phyloP scores from a whole-genome alignment of 2,797 vertebrate species.

The Capromys pilorides region DNA sequence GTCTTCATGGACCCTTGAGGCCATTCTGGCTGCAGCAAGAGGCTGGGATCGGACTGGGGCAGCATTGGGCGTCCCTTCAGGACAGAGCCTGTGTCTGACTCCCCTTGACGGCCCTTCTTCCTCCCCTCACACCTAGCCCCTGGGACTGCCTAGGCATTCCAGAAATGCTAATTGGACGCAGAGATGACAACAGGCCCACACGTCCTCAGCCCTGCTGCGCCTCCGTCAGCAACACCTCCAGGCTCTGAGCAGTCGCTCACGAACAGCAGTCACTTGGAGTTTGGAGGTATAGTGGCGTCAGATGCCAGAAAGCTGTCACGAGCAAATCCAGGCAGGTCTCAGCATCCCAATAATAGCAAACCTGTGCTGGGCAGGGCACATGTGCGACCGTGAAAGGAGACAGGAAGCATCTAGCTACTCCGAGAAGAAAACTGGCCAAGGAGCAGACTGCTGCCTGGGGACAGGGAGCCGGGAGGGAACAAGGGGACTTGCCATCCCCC shows the following conservation, averaged over 20 bases:
- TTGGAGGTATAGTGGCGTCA: background rate
- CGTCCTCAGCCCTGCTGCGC: background rate
- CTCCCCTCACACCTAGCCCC: background rate
- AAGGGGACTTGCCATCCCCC: background rate
- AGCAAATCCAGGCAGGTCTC: background rate
- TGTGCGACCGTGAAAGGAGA: background rate
- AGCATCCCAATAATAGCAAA: background rate
- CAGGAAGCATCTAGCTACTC: background rate
- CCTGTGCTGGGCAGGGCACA: background rate
- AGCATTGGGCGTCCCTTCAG: background rate
- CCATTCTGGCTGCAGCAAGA: background rate
- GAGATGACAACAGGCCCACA: background rate
- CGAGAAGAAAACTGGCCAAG: background rate
- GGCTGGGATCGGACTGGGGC: background rate
- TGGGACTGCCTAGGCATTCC: background rate
- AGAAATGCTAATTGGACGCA: background rate
- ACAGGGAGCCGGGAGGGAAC: rapidly evolving
- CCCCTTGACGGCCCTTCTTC: background rate
- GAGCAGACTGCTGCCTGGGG: background rate
- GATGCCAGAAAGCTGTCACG: background rate
- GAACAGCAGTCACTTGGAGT: background rate
- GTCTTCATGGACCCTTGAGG: background rate
- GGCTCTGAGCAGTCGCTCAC: background rate
- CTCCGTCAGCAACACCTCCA: background rate
- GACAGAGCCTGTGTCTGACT: background rate